Evolutionary conservation across 2,797 vertebrate genomes (phyloP).

Genomic region (Rhinoraja longicauda): DNA sequence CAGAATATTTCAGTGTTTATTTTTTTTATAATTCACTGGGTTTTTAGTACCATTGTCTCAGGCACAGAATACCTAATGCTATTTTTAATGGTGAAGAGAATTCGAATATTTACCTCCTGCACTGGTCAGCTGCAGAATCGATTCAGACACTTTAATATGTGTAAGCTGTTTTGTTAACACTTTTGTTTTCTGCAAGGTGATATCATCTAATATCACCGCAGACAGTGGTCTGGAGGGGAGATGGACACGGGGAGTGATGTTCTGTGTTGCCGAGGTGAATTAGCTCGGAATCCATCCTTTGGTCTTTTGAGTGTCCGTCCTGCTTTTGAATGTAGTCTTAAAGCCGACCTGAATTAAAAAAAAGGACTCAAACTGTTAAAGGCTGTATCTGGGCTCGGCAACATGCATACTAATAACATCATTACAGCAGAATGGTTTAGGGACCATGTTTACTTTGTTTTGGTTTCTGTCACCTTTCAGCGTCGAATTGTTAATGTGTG

Average conservation of each 20-base stretch:
- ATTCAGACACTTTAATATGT: constrained; percentile 47
- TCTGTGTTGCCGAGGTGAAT: constrained; percentile 60
- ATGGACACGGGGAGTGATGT: constrained; percentile 53
- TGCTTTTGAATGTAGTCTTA: constrained; percentile 62
- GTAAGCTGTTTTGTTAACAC: constrained; percentile 43
- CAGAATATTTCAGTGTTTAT: constrained; percentile 23
- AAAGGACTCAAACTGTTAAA: constrained; percentile 81
- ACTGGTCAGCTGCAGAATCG: constrained; percentile 43
- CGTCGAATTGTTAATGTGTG: constrained; percentile 76
- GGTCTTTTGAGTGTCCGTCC: constrained; percentile 59
- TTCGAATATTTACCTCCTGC: constrained; percentile 35
- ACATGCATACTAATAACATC: constrained; percentile 92
- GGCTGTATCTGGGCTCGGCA: constrained; percentile 87
- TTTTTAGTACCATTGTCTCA: constrained; percentile 20
- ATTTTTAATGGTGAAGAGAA: constrained; percentile 3
- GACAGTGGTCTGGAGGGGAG: constrained; percentile 53
- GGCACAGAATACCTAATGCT: neutral
- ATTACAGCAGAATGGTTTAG: constrained; percentile 78
- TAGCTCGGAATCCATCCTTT: constrained; percentile 58
- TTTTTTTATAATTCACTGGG: neutral
- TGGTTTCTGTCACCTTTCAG: constrained; percentile 76
- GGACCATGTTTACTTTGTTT: constrained; percentile 83
- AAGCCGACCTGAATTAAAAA: constrained; percentile 71
- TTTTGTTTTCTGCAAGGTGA: constrained; percentile 49
- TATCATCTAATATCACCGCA: constrained; percentile 48